Percentiles rank a stretch among this genome's conserved stretches.
These are phyloP conservation scores for Thera britannica DNA, from an alignment of 2,888 invertebrate genomes.

Conservation along the genomic window DNA sequence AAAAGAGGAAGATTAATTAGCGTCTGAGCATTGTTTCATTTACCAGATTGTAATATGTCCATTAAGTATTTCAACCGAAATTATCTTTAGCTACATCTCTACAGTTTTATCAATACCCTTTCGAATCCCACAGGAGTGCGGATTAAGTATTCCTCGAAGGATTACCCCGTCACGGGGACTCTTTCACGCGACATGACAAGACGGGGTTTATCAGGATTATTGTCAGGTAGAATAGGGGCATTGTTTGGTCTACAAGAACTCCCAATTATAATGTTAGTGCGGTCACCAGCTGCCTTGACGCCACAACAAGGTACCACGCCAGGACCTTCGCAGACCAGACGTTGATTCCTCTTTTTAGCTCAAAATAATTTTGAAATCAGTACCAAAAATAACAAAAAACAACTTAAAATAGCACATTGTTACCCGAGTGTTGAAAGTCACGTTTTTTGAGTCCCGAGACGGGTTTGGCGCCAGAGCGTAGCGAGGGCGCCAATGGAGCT, in stretches of 20 bases:
- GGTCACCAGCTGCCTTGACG: neutral
- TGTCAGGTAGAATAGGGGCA: slow-evolving; percentile 18
- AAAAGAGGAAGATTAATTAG: no score
- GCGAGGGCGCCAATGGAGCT: no score
- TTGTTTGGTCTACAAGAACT: slow-evolving; percentile 12
- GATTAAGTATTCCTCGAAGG: slow-evolving; percentile 31
- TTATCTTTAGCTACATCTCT: slow-evolving; percentile 12
- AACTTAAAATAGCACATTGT: no score
- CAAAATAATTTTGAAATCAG: no score
- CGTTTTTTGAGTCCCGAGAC: no score
- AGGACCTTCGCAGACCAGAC: no score
- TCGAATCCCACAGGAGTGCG: slow-evolving; percentile 12
- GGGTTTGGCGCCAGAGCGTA: no score
- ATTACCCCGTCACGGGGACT: slow-evolving; percentile 26
- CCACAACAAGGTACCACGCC: no score
- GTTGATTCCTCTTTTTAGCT: no score
- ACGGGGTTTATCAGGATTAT: slow-evolving; percentile 30
- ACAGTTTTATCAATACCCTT: slow-evolving; percentile 15
- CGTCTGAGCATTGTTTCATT: no score
- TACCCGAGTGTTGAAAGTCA: no score
- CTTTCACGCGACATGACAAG: slow-evolving; percentile 30
- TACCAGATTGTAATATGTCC: neutral
- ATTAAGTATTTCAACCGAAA: neutral
- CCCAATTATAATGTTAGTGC: neutral
- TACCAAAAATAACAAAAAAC: no score